Conservation (phyloP, 2,797 vertebrate species). For the Sebastes iracundus region DNA sequence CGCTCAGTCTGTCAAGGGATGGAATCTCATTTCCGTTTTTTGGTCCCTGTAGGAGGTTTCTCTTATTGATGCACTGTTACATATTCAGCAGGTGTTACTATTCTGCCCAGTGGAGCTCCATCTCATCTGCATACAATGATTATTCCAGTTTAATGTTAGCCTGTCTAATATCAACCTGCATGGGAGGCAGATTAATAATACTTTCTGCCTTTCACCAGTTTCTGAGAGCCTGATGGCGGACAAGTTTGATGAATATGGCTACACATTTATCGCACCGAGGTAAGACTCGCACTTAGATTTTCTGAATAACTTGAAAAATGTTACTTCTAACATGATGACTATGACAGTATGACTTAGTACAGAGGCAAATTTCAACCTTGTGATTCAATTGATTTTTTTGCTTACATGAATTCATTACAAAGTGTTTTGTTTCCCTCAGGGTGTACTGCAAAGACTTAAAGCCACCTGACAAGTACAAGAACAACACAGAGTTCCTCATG, state of each 20-base stretch:
- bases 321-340: not conserved
- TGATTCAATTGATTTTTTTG: not conserved
- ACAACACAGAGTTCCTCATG: slow-evolving; percentile 93
- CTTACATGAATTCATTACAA: not conserved
- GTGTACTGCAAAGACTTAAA: slow-evolving; percentile 92
- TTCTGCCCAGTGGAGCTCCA: not conserved
- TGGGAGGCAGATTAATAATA: slow-evolving; percentile 16
- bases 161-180: not conserved
- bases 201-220: slow-evolving; percentile 81
- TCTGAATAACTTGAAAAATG: not conserved
- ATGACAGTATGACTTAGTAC: not conserved
- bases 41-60: not conserved
- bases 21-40: slow-evolving; percentile 3
- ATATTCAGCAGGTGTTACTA: slow-evolving; percentile 37
- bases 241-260: slow-evolving; percentile 91
- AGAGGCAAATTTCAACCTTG: not conserved
- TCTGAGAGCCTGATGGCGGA: slow-evolving; percentile 89
- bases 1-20: not conserved
- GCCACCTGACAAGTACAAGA: slow-evolving; percentile 88
- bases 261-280: slow-evolving; percentile 94
- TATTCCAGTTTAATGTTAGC: not conserved
- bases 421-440: slow-evolving; percentile 67
- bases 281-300: slow-evolving; percentile 55
- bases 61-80: not conserved
- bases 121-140: slow-evolving; percentile 16